Evolutionary conservation across 2,797 vertebrate genomes (phyloP).

Genomic region (Pithecia hirsuta): DNA sequence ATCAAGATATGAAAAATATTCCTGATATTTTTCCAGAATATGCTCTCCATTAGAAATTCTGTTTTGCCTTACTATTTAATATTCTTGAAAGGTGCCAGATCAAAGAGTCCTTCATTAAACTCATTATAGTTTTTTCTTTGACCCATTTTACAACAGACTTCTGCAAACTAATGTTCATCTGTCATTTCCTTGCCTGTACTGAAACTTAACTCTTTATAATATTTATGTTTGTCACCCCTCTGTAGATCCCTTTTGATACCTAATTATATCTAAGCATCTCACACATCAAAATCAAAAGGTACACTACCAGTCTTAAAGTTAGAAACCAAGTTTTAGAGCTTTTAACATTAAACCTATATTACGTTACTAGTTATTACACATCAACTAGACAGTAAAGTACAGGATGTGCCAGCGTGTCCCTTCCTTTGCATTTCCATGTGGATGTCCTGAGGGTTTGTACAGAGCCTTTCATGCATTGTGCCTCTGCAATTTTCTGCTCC

Average conservation of each 20-base stretch:
- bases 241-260: neutral
- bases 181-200: neutral
- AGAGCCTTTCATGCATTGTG: neutral
- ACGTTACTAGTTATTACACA: neutral
- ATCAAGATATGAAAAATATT: neutral
- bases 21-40: neutral
- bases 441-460: neutral
- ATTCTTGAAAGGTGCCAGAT: neutral
- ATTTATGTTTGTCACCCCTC: neutral
- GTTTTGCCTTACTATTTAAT: neutral
- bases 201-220: neutral
- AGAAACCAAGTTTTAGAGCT: neutral
- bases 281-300: neutral
- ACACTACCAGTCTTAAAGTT: neutral
- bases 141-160: neutral
- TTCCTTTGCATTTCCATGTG: neutral
- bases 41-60: neutral
- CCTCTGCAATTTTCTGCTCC: neutral
- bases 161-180: neutral
- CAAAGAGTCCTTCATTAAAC: conserved; percentile 11
- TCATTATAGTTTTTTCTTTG: neutral
- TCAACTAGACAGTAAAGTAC: neutral
- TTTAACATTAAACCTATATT: neutral
- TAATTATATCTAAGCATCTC: neutral
- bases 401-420: neutral